Base-by-base conservation (phyloP, 2,888 invertebrate genomes). In the Aporophyla nigra region DNA sequence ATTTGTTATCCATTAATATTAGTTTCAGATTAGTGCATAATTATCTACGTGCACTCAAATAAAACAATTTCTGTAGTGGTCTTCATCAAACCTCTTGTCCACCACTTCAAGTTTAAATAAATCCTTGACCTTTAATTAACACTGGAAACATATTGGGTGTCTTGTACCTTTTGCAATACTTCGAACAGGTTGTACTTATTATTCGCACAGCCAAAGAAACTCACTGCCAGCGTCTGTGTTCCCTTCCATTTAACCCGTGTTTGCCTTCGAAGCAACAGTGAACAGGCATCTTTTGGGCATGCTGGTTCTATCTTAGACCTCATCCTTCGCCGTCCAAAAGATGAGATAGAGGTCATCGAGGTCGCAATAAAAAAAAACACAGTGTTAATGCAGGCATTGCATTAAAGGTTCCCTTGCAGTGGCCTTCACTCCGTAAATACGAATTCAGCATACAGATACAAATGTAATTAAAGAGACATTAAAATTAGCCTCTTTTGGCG, bases 401-500 rank as follows among this genome's bases (percentile, higher is more conserved):
- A 59, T 61, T 70, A 59, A 76, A 83, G 54, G 62, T 65, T n/a
- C 51, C 24, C 54, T 40, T 59, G 61, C 54, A 77, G 33, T 66
- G 49, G 21, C 86, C 81, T 80, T 76, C 66, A 72, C 27, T 2
- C 43, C 43, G 63, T 62, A 49, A 67, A 70, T 72, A 83, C 74
- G 80, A 63, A 79, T 71, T 72, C 69, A 71, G 85, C 61, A 76
- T 76, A 72, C 73, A 71, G 40, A 81, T 68, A 56, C 53, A 69
- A 84, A 70, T 63, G 70, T 70, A 76, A 73, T 80, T 78, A 83
- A 71, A 78, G 46, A 63, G 10, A 33, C 86, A 74, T 83, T 74
- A 86, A 83, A 86, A 78, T 84, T 84, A 4, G 53, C 74, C 71
- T 51, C 58, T 73, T 84, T 84, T 80, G 80, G 76, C 61, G 71